Percentiles rank a stretch among this genome's conserved stretches.
Evolutionary conservation across 2,113 vertebrate species (phyloP).

Genomic region (Rallus limicola): DNA sequence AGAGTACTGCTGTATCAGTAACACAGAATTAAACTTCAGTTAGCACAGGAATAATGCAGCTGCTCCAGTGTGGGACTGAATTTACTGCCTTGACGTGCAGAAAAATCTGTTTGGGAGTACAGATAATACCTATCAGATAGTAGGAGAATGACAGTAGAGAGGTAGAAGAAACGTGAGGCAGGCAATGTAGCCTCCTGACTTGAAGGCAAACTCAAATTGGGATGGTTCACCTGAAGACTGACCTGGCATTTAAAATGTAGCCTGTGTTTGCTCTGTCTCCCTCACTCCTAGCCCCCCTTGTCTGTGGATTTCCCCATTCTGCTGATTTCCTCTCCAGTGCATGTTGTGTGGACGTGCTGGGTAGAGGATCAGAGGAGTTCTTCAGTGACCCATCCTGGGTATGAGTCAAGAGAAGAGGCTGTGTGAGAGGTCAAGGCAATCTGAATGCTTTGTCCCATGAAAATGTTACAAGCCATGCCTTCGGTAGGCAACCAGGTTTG

Average conservation of each 20-base stretch:
- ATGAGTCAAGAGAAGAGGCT: background rate
- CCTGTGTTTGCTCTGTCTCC: background rate
- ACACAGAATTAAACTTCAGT: background rate
- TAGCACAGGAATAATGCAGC: background rate
- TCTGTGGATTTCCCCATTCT: background rate
- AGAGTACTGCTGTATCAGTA: background rate
- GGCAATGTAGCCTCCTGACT: rapidly evolving
- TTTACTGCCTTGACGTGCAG: background rate
- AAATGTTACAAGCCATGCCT: background rate
- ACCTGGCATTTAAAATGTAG: background rate
- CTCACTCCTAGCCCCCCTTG: background rate
- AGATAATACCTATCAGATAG: background rate
- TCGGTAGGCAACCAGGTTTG: background rate
- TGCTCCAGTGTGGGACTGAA: background rate
- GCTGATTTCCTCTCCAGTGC: rapidly evolving
- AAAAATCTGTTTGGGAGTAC: background rate
- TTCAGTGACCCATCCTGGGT: background rate
- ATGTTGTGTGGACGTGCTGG: rapidly evolving
- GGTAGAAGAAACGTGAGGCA: background rate
- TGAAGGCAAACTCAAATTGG: background rate
- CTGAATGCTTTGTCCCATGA: background rate
- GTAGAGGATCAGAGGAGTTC: background rate
- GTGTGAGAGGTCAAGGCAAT: background rate
- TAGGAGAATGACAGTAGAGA: background rate
- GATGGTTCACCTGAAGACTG: background rate